Base-by-base conservation (phyloP, 1,140 invertebrate genomes). In the Antheraea pernyi region DNA sequence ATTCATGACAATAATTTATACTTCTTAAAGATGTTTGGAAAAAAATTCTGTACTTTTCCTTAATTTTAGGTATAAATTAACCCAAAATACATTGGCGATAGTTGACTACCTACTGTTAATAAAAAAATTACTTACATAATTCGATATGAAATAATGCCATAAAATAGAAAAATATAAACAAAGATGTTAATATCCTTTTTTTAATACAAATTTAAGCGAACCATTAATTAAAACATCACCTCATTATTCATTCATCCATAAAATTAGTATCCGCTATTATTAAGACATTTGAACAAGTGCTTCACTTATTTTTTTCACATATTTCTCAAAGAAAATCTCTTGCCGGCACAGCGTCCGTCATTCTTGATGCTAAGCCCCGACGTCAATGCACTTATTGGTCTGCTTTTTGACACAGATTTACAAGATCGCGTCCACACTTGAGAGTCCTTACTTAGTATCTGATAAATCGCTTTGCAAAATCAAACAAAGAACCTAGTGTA, bases 351-450 rank as follows among this genome's bases (percentile, higher is more conserved):
- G 46, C 16, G 46, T 6, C 46, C 46, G 46, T 53, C 9, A 53
- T 53, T n/a, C 46, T 53, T 53, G 46, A 53, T 53, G 46, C 46
- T 22, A 11, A 36, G 59, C 22, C 7, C 37, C 7, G n/a, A 37
- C 65, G 65, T 58, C 48, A 67, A 67, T 67, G 65, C 53, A 67
- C 65, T 67, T 53, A 0, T 19, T 13, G 39, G 37, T 65, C 19
- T 48, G 64, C 22, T 67, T 67, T 67, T 13, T 59, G 48, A 42
- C 7, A 67, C 8, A 37, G 36, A 16, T 59, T 30, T 30, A 59
- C 39, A 67, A 67, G 42, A 53, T 22, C 53, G 22, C 16, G 19
- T 67, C 7, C 42, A 67, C 22, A 67, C 36, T 65, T n/a, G 39
- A 61, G 16, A 53, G 16, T 11, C 10, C 10, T 53, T 53, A n/a